Base-by-base conservation (phyloP, 2,797 vertebrate species). In the Typhlichthys subterraneus region DNA sequence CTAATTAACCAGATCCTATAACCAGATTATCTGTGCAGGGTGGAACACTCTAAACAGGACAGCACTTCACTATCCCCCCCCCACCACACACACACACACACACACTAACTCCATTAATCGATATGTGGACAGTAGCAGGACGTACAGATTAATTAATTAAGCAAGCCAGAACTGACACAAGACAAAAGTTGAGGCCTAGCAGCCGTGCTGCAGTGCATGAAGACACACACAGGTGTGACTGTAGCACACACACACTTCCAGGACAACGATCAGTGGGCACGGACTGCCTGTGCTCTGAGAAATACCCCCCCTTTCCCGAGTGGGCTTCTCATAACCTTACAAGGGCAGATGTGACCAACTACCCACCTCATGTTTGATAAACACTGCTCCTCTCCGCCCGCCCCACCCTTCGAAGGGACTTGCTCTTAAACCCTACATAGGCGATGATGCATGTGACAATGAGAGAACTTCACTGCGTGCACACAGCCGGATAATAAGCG, bases 331-430 rank as follows among this genome's bases (percentile, higher is more conserved):
- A 87, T 86, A 92, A 23, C 91, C 91, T 76, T 92, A 91, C 87
- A 92, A 87, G 91, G 91, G 89, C 81, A 87, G 80, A 89, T 86
- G 87, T 84, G 82, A 90, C 83, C 81, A 73, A 85, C 87, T 89
- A 81, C 79, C 83, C 83, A 75, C 82, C 82, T 83, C 62, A 67
- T 88, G 88, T 90, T 88, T 88, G 81, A 88, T 90, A 92, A 92
- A 91, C 90, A 92, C 70, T 76, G 83, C 33, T 82, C 84, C 75
- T 75, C 61, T 68, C 66, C 74, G 76, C 71, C 78, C 72, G 76
- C 79, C 76, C 69, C 79, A 69, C 69, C 47, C 64, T 76, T 65
- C 61, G 19, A 3, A 77, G 29, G 23, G 48, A 15, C 53, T 74
- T 53, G 60, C 66, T 67, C 80, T 80, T 72, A 58, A 54, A 67